phyloP scores from a whole-genome alignment of 2,797 vertebrate species.

The Astyanax mexicanus region DNA sequence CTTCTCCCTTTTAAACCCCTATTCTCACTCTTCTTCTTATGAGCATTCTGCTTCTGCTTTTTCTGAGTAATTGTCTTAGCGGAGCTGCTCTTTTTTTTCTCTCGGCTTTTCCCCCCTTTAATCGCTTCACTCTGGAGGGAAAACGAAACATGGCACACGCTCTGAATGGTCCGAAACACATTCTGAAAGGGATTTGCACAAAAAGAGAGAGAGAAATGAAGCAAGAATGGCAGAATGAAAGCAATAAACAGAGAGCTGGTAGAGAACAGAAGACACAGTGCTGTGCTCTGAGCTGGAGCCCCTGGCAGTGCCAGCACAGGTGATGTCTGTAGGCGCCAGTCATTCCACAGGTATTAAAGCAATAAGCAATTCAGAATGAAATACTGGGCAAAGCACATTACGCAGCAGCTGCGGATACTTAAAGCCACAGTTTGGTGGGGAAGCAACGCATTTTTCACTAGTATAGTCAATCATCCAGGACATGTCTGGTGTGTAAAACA shows the following conservation, averaged over 20 bases:
- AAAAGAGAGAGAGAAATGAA: constrained; percentile 12
- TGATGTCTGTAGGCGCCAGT: background rate
- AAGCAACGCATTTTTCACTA: no score
- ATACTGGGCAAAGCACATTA: background rate
- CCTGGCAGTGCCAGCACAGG: background rate
- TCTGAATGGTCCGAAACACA: constrained; percentile 3
- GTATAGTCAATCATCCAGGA: no score
- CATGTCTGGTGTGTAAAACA: no score
- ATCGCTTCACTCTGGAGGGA: constrained; percentile 35
- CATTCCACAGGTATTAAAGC: background rate
- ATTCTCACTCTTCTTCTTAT: constrained; percentile 14
- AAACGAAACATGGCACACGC: constrained; percentile 21
- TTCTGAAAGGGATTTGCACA: constrained; percentile 19
- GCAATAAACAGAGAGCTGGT: background rate
- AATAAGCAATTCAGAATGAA: background rate
- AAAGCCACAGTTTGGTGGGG: no score
- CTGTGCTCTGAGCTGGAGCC: background rate
- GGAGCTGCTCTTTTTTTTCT: constrained; percentile 22
- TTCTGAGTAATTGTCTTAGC: constrained; percentile 43
- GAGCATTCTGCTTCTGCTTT: constrained; percentile 29
- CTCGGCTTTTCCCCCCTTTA: constrained; percentile 32
- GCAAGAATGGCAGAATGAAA: no score
- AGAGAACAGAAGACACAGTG: background rate
- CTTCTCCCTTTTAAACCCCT: background rate
- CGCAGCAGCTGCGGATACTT: background rate